These are phyloP conservation scores for Melikaiella ostensackeni DNA, from an alignment of 2,888 invertebrate species.

Conservation along the genomic window DNA sequence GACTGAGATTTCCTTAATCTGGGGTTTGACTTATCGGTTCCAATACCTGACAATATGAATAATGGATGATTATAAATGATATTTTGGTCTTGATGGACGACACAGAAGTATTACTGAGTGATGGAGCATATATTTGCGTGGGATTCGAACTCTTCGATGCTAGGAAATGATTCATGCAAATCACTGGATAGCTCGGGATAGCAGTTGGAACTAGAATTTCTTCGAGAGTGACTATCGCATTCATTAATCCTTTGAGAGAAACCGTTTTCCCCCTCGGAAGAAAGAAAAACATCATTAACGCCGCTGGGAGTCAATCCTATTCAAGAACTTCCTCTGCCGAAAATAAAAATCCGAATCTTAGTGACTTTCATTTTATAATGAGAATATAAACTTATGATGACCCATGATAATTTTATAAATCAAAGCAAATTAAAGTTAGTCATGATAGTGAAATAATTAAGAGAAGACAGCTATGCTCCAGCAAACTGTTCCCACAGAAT, in stretches of 20 bases:
- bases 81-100: slow-evolving; percentile 27
- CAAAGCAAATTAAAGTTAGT: neutral
- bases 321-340: neutral
- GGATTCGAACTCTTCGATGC: slow-evolving; percentile 20
- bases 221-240: slow-evolving; percentile 15
- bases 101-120: slow-evolving; percentile 10
- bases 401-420: neutral
- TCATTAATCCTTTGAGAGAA: slow-evolving; percentile 31
- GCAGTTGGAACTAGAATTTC: slow-evolving; percentile 25
- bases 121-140: slow-evolving; percentile 34
- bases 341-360: neutral
- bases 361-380: slow-evolving; percentile 6
- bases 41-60: neutral
- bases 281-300: slow-evolving; percentile 18
- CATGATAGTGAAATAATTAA: neutral
- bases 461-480: neutral
- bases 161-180: slow-evolving; percentile 35
- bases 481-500: neutral
- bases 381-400: neutral
- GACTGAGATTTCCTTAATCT: too few relatives aligned
- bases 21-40: too few relatives aligned
- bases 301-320: slow-evolving; percentile 3
- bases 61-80: slow-evolving; percentile 26
- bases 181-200: slow-evolving; percentile 1
- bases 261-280: neutral